Evolutionary conservation across 2,113 vertebrate genomes (phyloP).

Genomic region (Sialia sialis): DNA sequence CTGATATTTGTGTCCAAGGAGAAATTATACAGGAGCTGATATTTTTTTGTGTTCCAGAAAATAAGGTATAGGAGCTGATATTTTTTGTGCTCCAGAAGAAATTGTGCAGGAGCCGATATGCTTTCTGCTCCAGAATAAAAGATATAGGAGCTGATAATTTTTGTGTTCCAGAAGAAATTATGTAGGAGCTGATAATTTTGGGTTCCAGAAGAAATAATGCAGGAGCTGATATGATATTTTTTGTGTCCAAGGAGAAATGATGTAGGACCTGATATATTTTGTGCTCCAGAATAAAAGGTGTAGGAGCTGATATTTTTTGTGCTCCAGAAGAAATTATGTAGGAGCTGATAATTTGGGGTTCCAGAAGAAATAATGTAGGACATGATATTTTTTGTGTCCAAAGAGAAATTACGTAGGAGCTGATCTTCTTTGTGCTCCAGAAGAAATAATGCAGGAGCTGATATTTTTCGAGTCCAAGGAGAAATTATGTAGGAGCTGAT

Average conservation of each 20-base stretch:
- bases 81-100: no score
- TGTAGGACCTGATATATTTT: neutral
- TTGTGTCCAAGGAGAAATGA: no score
- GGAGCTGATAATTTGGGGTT: neutral
- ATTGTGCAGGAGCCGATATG: no score
- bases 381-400: neutral
- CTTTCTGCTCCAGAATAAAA: no score
- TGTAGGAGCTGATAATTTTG: no score
- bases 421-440: no score
- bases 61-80: neutral
- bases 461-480: neutral
- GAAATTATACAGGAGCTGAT: neutral
- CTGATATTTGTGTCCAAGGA: neutral
- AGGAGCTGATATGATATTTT: no score
- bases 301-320: neutral
- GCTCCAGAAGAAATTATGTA: neutral
- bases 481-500: no score
- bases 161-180: neutral
- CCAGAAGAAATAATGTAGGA: neutral
- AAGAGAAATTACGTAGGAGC: no score
- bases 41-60: neutral
- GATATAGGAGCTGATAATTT: neutral
- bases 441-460: no score
- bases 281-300: neutral
- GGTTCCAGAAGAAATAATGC: no score